phyloP scores from a whole-genome alignment of 2,888 invertebrate genomes.

The Acleris sparsana region DNA sequence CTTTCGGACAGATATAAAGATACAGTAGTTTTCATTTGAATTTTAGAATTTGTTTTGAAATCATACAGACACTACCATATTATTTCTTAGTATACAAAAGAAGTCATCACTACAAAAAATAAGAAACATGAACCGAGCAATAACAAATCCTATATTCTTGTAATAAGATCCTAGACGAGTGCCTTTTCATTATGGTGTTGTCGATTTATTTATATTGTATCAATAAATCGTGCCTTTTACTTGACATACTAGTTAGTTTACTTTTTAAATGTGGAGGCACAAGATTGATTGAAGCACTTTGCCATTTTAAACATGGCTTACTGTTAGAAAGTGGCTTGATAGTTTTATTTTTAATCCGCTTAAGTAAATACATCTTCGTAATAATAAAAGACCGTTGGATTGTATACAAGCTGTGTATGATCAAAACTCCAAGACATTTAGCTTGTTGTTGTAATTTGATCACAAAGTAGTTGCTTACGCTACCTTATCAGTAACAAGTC shows the following conservation, averaged over 20 bases:
- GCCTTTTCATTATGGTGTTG: too few relatives aligned
- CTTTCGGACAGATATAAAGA: too few relatives aligned
- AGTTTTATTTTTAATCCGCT: slow-evolving; percentile 22
- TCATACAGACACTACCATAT: too few relatives aligned
- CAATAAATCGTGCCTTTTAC: slow-evolving; percentile 11
- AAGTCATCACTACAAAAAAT: too few relatives aligned
- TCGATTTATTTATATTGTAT: neutral
- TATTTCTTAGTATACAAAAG: too few relatives aligned
- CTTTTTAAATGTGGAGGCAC: slow-evolving; percentile 24
- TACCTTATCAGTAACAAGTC: too few relatives aligned
- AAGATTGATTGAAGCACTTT: slow-evolving; percentile 25
- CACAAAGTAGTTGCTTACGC: neutral
- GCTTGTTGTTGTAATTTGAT: slow-evolving; percentile 1
- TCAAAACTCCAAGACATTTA: slow-evolving; percentile 2
- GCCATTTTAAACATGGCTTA: slow-evolving; percentile 25
- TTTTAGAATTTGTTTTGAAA: too few relatives aligned
- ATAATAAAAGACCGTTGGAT: neutral
- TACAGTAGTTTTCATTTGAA: too few relatives aligned
- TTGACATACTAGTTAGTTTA: slow-evolving; percentile 9
- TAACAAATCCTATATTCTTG: too few relatives aligned
- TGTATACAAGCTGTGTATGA: neutral
- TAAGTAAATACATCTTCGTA: slow-evolving; percentile 20
- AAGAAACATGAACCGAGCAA: too few relatives aligned
- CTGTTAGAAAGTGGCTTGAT: slow-evolving; percentile 28
- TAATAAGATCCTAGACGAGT: too few relatives aligned